Conservation (phyloP, 2,888 invertebrate genomes). For the Archaeoteleia sp. region DNA sequence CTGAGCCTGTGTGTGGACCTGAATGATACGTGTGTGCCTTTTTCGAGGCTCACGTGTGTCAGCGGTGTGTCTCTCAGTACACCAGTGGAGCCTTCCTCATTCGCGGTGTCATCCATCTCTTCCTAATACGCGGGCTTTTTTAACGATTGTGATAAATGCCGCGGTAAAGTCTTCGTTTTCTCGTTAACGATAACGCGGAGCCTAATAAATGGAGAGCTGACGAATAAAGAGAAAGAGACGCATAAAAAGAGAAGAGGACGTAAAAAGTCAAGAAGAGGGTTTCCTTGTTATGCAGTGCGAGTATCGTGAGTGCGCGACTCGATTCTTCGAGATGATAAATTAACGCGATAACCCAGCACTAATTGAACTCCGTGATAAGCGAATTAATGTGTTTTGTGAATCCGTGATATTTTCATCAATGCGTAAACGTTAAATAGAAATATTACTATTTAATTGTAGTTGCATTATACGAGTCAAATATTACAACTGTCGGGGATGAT, state of each 20-base stretch:
- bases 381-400: constrained; percentile 10
- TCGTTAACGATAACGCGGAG: constrained; percentile 39
- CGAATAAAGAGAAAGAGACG: constrained; percentile 9
- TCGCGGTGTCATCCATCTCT: constrained; percentile 45
- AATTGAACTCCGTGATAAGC: constrained; percentile 35
- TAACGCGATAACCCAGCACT: constrained; percentile 36
- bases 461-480: too few species aligned
- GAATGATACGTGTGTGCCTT: constrained; percentile 52
- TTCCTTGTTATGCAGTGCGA: constrained; percentile 16
- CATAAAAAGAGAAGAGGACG: constrained; percentile 1
- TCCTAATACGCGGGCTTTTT: constrained; percentile 20
- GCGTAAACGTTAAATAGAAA: too few species aligned
- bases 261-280: constrained; percentile 20
- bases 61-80: constrained; percentile 59
- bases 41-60: constrained; percentile 55
- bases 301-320: constrained; percentile 13
- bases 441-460: neutral
- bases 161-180: constrained; percentile 26
- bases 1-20: constrained; percentile 59
- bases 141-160: constrained; percentile 23
- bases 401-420: neutral
- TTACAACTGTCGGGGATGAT: too few species aligned
- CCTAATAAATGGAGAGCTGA: constrained; percentile 12
- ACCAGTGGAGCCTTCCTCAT: constrained; percentile 60
- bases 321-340: constrained; percentile 36